Evolutionary conservation across 1,140 invertebrate genomes (phyloP), one percentile per base, ranked within the genome.

Genomic region (Mylabris phalerata): DNA sequence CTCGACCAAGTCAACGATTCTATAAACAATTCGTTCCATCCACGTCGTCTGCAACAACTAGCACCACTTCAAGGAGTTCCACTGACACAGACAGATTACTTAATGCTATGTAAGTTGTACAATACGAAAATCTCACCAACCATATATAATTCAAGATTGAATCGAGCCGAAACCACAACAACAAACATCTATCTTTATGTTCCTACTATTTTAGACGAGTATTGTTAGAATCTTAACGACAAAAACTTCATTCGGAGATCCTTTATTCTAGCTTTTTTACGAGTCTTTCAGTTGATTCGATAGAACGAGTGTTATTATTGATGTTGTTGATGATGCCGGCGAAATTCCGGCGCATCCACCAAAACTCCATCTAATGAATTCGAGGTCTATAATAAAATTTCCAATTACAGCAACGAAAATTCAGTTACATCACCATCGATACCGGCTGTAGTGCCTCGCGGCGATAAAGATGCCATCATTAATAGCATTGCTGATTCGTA

Each of bases 401-500:
- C 19, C 19, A 42, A 42, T 64, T 67, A 27, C 63, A 73, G 71
- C 46, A 62, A 70, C 57, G 62, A 65, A 43, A 62, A 68, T 10
- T 54, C 59, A 2, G 63, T 66, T 5, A 69, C 67, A 61, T 77
- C 77, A 56, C 60, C 63, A 73, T 68, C 65, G 69, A 75, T 78
- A 48, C 66, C 71, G 2, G 68, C 67, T 13, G 64, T 82, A 58
- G 74, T 85, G 47, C 80, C 83, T 4, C 78, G 82, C 43, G 86
- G 86, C 63, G 83, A 87, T 68, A 85, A 88, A 67, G 81, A 85
- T 32, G 85, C 85, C 10, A 80, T 89, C 50, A 74, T 86, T 63
- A 82, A 88, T 71, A 88, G 84, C 69, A 86, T 90, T 50, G 86
- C 84, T 1, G 79, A 84, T 3, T 81, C 83, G 6, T 86, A 87